Conservation (phyloP, 2,888 invertebrate species). For the Xestia rhomboidea region DNA sequence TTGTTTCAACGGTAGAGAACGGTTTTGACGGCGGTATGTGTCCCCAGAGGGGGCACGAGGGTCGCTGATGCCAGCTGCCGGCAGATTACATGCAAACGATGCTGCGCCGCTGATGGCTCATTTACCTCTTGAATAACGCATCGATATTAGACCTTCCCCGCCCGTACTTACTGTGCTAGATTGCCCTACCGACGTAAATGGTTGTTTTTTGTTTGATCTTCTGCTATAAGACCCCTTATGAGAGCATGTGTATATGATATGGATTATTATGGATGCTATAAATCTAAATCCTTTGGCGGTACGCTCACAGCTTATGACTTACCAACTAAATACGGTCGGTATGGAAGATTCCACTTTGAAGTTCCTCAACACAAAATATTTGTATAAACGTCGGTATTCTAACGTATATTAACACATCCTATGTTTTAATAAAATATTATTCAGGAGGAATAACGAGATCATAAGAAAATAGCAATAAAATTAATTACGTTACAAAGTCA, state of each 20-base stretch:
- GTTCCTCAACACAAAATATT: slow-evolving; percentile 28
- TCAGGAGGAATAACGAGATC: slow-evolving; percentile 51
- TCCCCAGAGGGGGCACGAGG: slow-evolving; percentile 74
- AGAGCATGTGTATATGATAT: neutral
- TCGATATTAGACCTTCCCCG: slow-evolving; percentile 79
- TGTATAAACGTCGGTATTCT: slow-evolving; percentile 20
- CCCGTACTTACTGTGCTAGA: slow-evolving; percentile 65
- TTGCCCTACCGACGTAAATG: slow-evolving; percentile 60
- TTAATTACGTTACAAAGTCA: slow-evolving; percentile 66
- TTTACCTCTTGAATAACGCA: slow-evolving; percentile 88
- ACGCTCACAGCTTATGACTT: slow-evolving; percentile 5
- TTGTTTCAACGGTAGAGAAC: slow-evolving; percentile 59
- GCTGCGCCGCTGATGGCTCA: slow-evolving; percentile 86
- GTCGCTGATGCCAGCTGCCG: slow-evolving; percentile 76
- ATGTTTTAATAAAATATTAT: slow-evolving; percentile 55
- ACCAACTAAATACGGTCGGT: slow-evolving; percentile 3
- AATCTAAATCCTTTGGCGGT: neutral
- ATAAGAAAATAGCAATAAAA: slow-evolving; percentile 65
- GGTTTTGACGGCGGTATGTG: slow-evolving; percentile 72
- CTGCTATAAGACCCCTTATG: slow-evolving; percentile 4
- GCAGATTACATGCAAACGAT: slow-evolving; percentile 89
- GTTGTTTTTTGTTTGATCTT: slow-evolving; percentile 50
- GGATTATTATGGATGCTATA: slow-evolving; percentile 1
- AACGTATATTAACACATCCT: slow-evolving; percentile 24
- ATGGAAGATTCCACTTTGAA: slow-evolving; percentile 32